A percentile compares a stretch with the other conserved stretches of the same genome.
These are phyloP conservation scores for Pterostichus madidus DNA, from an alignment of 2,888 invertebrate species.

Conservation along the genomic window DNA sequence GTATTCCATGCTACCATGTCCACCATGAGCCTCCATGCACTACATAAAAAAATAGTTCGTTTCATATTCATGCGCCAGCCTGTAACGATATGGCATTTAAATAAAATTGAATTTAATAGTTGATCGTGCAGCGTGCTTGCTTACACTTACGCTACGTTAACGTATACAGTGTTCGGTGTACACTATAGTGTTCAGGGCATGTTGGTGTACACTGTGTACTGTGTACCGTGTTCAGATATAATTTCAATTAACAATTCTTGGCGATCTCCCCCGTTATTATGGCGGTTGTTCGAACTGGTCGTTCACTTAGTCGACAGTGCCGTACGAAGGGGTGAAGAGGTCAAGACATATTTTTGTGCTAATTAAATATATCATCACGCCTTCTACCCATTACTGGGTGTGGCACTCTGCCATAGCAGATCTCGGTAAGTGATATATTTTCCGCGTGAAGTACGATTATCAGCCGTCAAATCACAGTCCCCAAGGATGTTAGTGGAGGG, in stretches of 20 bases:
- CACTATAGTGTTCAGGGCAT: neutral
- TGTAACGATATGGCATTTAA: constrained; percentile 64
- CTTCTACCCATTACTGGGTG: too few species aligned
- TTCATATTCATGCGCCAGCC: constrained; percentile 55
- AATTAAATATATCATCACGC: too few species aligned
- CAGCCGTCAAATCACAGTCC: too few species aligned
- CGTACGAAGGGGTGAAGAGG: constrained; percentile 2
- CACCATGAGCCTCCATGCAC: neutral
- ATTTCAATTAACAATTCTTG: constrained; percentile 62
- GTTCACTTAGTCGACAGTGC: constrained; percentile 28
- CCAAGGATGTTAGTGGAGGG: too few species aligned
- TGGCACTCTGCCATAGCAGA: too few species aligned
- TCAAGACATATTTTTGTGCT: neutral
- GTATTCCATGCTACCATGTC: constrained; percentile 1
- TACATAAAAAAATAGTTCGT: constrained; percentile 28
- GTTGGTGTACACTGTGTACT: neutral
- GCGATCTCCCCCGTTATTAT: constrained; percentile 50
- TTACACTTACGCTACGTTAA: constrained; percentile 41
- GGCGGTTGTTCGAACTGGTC: constrained; percentile 38
- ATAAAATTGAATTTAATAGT: constrained; percentile 67
- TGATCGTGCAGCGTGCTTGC: constrained; percentile 59
- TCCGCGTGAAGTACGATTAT: too few species aligned
- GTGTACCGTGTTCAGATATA: constrained; percentile 41
- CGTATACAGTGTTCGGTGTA: neutral
- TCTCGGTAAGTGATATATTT: too few species aligned